A percentile compares a stretch with the other conserved stretches of the same genome.
phyloP scores from a whole-genome alignment of 2,113 vertebrate genomes.

The Gallinago media region DNA sequence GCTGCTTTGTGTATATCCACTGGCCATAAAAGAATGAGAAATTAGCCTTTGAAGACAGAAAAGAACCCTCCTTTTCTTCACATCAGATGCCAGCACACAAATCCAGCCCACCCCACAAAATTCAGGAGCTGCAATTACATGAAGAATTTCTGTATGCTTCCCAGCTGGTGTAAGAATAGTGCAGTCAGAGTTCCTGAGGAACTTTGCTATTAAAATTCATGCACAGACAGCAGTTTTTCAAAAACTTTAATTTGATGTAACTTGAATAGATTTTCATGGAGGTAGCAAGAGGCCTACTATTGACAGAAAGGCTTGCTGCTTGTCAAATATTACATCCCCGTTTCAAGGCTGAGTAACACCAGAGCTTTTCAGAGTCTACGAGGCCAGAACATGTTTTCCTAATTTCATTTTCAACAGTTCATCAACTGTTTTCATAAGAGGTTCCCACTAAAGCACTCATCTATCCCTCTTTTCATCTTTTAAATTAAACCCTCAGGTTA shows the following conservation, averaged over 20 bases:
- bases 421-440: not conserved
- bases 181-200: not conserved
- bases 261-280: not conserved
- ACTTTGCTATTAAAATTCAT: not conserved
- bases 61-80: not conserved
- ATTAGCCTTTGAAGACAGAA: not conserved
- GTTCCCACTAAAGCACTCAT: not conserved
- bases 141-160: not conserved
- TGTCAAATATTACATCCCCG: rapidly evolving
- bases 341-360: not conserved
- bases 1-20: not conserved
- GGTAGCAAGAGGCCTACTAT: not conserved
- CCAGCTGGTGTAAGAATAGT: not conserved
- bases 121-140: not conserved
- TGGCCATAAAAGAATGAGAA: not conserved
- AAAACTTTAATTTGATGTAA: not conserved
- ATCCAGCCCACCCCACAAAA: not conserved
- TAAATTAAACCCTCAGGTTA: not conserved
- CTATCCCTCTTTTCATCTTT: not conserved
- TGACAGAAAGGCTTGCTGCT: not conserved
- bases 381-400: not conserved
- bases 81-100: not conserved
- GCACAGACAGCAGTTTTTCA: not conserved
- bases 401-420: not conserved
- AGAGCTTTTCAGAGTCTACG: not conserved